These are phyloP conservation scores for Oryzias melastigma DNA, from an alignment of 2,113 vertebrate species.

Conservation along the genomic window DNA sequence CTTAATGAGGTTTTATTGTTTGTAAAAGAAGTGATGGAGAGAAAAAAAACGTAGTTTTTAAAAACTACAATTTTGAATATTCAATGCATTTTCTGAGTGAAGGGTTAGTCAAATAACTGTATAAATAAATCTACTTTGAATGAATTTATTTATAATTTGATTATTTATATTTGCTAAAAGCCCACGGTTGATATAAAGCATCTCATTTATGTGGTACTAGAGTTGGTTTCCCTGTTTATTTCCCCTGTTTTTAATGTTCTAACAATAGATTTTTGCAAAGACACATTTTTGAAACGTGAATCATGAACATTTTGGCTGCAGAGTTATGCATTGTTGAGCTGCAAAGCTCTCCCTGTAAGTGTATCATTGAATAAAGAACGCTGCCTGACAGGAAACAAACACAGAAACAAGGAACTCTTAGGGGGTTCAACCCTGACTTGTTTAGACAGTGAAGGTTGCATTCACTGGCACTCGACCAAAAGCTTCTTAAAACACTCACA, in stretches of 20 bases:
- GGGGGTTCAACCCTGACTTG: constrained; percentile 38
- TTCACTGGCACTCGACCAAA: constrained; percentile 60
- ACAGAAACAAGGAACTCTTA: constrained; percentile 26
- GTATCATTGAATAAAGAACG: constrained; percentile 56
- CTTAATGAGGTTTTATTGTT: no score
- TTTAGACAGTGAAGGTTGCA: constrained; percentile 54
- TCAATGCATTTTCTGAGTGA: no score
- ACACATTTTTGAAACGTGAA: constrained; percentile 42
- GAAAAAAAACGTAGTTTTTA: no score
- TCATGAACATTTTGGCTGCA: constrained; percentile 47
- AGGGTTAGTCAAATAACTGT: no score
- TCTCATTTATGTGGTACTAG: constrained; percentile 1
- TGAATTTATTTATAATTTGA: not conserved
- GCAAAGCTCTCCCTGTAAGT: constrained; percentile 47
- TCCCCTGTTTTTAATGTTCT: not conserved
- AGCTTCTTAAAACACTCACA: constrained; percentile 55
- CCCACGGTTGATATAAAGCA: not conserved
- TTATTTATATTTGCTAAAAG: not conserved
- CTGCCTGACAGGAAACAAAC: constrained; percentile 49
- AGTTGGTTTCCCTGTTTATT: constrained; percentile 11
- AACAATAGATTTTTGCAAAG: constrained; percentile 29
- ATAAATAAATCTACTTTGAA: no score
- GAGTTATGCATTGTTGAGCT: constrained; percentile 59
- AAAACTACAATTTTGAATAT: no score
- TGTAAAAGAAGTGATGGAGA: no score